Conservation (phyloP, 2,113 vertebrate genomes). For the Cochlearius cochlearius region DNA sequence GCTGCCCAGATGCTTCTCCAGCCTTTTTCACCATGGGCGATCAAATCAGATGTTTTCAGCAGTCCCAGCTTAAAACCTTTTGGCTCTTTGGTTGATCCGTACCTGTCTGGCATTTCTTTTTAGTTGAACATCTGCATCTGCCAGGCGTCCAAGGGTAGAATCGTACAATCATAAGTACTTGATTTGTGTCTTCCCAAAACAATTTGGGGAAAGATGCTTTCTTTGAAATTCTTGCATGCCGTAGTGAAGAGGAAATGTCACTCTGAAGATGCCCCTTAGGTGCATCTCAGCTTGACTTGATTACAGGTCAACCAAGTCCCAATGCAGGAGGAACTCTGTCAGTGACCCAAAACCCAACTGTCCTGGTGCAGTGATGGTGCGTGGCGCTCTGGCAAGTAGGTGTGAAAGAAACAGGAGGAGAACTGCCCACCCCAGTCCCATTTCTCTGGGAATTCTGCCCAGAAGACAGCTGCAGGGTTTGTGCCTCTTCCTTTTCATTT, state of each 20-base stretch:
- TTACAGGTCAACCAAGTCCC: background rate
- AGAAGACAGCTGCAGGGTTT: background rate
- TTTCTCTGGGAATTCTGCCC: background rate
- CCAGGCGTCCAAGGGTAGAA: background rate
- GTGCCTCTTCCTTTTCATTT: background rate
- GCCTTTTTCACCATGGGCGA: background rate
- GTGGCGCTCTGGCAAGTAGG: background rate
- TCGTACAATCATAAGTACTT: background rate
- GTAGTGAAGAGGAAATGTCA: background rate
- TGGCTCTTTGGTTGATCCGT: background rate
- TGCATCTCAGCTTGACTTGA: background rate
- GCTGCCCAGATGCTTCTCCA: background rate
- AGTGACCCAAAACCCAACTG: background rate
- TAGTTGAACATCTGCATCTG: background rate
- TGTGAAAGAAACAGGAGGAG: background rate
- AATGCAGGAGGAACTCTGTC: background rate
- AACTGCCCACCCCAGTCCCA: fast-evolving
- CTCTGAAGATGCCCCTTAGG: background rate
- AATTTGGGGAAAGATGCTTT: background rate
- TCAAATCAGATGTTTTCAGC: background rate
- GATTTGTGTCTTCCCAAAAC: background rate
- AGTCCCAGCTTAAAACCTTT: background rate
- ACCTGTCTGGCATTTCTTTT: background rate
- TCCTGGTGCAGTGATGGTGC: too few relatives aligned
- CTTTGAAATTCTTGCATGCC: background rate